Base-by-base conservation (phyloP, 1,140 invertebrate species). In the Gryon sp. region DNA sequence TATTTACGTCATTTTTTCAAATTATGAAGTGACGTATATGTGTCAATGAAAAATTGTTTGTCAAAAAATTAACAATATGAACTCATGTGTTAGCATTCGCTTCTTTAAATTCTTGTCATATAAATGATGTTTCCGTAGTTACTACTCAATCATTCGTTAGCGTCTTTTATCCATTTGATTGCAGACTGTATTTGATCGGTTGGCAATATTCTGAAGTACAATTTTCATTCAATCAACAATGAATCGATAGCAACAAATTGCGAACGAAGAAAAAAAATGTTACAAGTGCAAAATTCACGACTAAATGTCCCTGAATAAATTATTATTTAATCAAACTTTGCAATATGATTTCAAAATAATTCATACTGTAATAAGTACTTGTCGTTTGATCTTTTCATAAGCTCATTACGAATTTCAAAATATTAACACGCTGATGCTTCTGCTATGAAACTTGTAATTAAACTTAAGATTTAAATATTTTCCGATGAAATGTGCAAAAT, bases 381-480 rank as follows among this genome's bases (percentile, higher is more conserved):
- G 16, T 41, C 52, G 45, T 70, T 70, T 52, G 41, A 70, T 60
- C 36, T 52, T 70, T 41, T 36, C 34, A 50, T 60, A 60, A 70
- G 55, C 34, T 59, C 24, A 70, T 50, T 59, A 59, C 48, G 32
- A 48, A 48, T 48, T 69, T 34, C 19, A 14, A 28, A 60, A 62
- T 70, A 55, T n/a, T 4, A 66, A 72, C 60, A 32, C n/a, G 45
- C 55, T 75, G 43, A 59, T 70, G 32, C 43, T 45, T 12, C 26
- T 30, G 19, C 45, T 20, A 2, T 52, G 28, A 63, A 62, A 60
- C 28, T 48, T 32, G 46, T 45, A 48, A 65, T 52, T 36, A 46
- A 59, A 46, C 63, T 62, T 52, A 59, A 16, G n/a, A n/a, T n/a
- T n/a, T n/a, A n/a, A n/a, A n/a, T n/a, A n/a, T n/a, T n/a, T n/a